phyloP scores from a whole-genome alignment of 2,797 vertebrate species.

The Cyclura pinguis region DNA sequence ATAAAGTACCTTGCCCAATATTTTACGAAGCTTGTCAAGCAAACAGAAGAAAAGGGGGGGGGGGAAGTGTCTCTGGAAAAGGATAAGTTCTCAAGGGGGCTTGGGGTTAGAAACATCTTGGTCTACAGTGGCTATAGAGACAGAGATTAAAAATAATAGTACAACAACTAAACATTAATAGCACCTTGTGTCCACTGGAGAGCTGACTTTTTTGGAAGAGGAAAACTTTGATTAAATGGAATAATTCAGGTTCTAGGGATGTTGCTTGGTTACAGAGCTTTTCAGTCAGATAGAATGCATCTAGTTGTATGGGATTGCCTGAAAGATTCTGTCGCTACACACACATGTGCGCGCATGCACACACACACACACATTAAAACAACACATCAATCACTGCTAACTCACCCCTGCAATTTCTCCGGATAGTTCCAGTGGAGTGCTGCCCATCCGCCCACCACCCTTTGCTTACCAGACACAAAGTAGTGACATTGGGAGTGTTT shows the following conservation, averaged over 20 bases:
- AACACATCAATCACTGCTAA: too few species aligned
- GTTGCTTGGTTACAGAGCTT: neutral
- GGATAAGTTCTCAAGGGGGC: neutral
- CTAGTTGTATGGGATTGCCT: too few species aligned
- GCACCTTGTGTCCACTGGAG: neutral
- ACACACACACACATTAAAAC: too few species aligned
- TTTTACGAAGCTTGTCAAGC: conserved; percentile 35
- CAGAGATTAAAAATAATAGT: neutral
- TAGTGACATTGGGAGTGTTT: too few species aligned
- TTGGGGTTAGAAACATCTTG: neutral
- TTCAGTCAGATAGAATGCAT: neutral
- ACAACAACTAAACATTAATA: neutral
- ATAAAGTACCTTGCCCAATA: neutral
- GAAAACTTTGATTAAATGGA: neutral
- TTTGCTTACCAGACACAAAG: too few species aligned
- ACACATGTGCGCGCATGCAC: too few species aligned
- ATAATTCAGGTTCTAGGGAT: neutral
- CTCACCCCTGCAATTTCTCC: too few species aligned
- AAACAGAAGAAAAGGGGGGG: neutral
- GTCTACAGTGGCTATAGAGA: neutral
- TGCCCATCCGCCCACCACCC: too few species aligned
- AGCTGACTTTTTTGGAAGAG: neutral
- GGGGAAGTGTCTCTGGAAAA: conserved; percentile 17
- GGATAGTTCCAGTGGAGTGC: too few species aligned
- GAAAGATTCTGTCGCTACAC: too few species aligned